Evolutionary conservation across 2,888 invertebrate species (phyloP), one percentile per base, ranked within the genome.

Genomic region (Mesochorus sp.): DNA sequence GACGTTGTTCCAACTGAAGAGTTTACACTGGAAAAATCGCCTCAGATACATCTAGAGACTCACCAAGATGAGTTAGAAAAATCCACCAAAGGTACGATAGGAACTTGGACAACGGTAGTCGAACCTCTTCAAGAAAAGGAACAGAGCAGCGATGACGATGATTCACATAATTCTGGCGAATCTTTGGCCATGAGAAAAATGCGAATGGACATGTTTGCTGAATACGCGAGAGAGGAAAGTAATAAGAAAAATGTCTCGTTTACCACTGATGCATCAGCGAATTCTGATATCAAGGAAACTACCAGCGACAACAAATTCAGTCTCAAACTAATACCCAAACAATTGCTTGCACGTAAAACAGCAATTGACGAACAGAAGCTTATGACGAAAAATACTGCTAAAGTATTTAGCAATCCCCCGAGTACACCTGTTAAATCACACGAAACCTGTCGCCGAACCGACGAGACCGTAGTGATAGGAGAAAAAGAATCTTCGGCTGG

Each of bases 291-390:
- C 3, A 86, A 82, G 51, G 80, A 74, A 2, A 80, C 14, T 10
- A 47, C 53, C 17, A 57, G 80, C 14, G 72, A 70, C n/a, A 59
- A 19, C 19, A 64, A 17, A 39, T 80, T 82, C 3, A 72, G 83
- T 2, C 55, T 89, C 2, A 89, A 89, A 74, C 82, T 89, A 8
- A 85, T 88, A 12, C 86, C 89, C 1, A 88, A 89, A 39, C 88
- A 89, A 42, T 73, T 89, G 17, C 61, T 88, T 37, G 79, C 87
- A 8, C 84, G 87, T 61, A 82, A 77, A 71, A 64, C 19, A 68
- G 68, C 14, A 53, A 81, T 51, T 2, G 80, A 37, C 24, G 76
- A 28, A 24, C 62, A 49, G 59, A 74, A 57, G 55, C 39, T 14
- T 0, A 21, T 28, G 3, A 12, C 57, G n/a, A 78, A 24, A 62